Evolutionary conservation across 2,888 invertebrate species (phyloP), one percentile per base, ranked within the genome.

Genomic region (Sphecodes monilicornis): DNA sequence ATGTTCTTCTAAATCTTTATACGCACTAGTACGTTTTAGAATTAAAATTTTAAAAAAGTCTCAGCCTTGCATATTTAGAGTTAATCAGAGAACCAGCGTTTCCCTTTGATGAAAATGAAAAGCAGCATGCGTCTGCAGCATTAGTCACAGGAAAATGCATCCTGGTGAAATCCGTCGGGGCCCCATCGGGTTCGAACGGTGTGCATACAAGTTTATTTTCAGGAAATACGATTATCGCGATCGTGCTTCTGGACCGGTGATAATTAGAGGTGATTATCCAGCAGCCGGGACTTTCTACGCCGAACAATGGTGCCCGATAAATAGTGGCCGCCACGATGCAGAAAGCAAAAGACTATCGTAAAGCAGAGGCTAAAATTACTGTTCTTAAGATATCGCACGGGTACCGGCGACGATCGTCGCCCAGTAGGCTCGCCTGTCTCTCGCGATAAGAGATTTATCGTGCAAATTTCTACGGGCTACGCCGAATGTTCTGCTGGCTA

Each of bases 201-300:
- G 36, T 11, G 68, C 68, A 60, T 46, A 36, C 76, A 71, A 39
- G 29, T 81, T 66, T 46, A 78, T 84, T 86, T 84, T 78, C 76
- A 87, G 86, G 83, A 87, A 90, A 90, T 82, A 86, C 85, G 86
- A 89, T 85, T 86, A 90, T 90, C 86, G 72, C 80, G 89, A 90
- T 90, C 85, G 86, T 86, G 87, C 86, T 87, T 86, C 87, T 85
- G 89, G 80, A 78, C 86, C 89, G 69, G 86, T 87, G 87, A 90
- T 90, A 90, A 90, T 90, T 90, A 90, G 86, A 86, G 84, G 85
- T 81, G 86, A 90, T 90, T 90, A 90, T 90, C 90, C 89, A 74
- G 81, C 66, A 76, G 46, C 69, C 54, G 74, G 66, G 68, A 90
- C 89, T 90, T 90, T 90, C 88, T 88, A 89, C 84, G 78, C 76